phyloP scores from a whole-genome alignment of 2,113 vertebrate genomes.

The Triplophysa tibetana region DNA sequence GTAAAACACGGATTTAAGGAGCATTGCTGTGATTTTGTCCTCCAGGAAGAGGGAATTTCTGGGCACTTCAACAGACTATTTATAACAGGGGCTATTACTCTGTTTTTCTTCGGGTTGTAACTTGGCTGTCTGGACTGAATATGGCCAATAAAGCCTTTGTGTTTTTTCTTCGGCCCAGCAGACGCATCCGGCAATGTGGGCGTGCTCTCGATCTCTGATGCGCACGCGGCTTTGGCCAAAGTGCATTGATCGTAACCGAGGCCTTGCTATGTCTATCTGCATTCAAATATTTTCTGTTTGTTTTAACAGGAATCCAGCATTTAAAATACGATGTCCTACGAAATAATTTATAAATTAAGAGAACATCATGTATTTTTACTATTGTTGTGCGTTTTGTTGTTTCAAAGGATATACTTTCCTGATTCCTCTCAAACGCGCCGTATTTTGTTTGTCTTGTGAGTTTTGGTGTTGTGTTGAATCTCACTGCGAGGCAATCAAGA shows the following conservation, averaged over 20 bases:
- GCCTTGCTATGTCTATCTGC: constrained; percentile 80
- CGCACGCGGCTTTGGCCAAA: constrained; percentile 75
- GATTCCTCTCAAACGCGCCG: neutral
- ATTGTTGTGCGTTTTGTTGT: constrained; percentile 13
- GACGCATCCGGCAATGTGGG: constrained; percentile 69
- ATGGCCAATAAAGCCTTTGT: constrained; percentile 79
- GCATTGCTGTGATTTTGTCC: constrained; percentile 53
- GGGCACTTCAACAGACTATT: constrained; percentile 71
- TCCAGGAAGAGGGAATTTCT: constrained; percentile 66
- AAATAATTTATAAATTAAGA: neutral
- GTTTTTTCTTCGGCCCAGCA: constrained; percentile 70
- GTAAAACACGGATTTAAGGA: neutral
- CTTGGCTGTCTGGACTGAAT: constrained; percentile 77
- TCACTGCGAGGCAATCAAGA: constrained; percentile 96
- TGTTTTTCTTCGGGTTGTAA: constrained; percentile 78
- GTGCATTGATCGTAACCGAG: constrained; percentile 97
- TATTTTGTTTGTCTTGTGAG: constrained; percentile 52
- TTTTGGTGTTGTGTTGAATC: constrained; percentile 77
- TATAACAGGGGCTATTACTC: constrained; percentile 75
- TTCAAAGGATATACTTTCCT: neutral
- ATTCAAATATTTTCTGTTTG: neutral
- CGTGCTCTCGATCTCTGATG: constrained; percentile 59
- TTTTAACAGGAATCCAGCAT: neutral
- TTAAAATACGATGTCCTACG: neutral
- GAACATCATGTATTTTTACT: neutral